Conservation (phyloP, 2,797 vertebrate species). For the Champsocephalus gunnari region DNA sequence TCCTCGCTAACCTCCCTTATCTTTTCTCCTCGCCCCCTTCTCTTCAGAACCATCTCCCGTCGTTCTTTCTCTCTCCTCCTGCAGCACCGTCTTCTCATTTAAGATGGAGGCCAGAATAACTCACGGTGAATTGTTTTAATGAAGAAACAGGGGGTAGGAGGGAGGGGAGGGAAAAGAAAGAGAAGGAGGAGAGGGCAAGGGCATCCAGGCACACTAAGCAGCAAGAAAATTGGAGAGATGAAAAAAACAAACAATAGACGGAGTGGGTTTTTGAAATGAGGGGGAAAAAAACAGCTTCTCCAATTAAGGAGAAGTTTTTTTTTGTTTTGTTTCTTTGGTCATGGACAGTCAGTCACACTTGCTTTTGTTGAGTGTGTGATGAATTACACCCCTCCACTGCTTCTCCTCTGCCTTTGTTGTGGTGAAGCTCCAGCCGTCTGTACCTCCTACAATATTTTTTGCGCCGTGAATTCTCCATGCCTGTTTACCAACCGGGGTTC, state of each 20-base stretch:
- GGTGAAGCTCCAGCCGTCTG: constrained; percentile 76
- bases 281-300: constrained; percentile 65
- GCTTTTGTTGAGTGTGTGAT: constrained; percentile 81
- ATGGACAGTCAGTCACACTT: constrained; percentile 81
- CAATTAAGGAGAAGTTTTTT: constrained; percentile 80
- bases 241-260: constrained; percentile 55
- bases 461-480: constrained; percentile 76
- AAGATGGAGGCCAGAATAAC: constrained; percentile 71
- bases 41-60: constrained; percentile 23
- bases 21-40: constrained; percentile 11
- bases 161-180: constrained; percentile 12
- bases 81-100: constrained; percentile 66
- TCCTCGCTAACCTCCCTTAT: constrained; percentile 25
- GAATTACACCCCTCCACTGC: constrained; percentile 80
- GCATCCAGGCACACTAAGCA: constrained; percentile 66
- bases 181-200: constrained; percentile 63
- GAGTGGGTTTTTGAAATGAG: constrained; percentile 62
- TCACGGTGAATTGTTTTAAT: constrained; percentile 79
- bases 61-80: constrained; percentile 31
- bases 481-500: constrained; percentile 74
- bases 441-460: constrained; percentile 78
- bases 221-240: constrained; percentile 65
- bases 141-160: constrained; percentile 61
- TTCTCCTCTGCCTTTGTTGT: constrained; percentile 79
- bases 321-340: constrained; percentile 78